Conservation (phyloP, 2,797 vertebrate genomes). For the Leptatherina wallacei region DNA sequence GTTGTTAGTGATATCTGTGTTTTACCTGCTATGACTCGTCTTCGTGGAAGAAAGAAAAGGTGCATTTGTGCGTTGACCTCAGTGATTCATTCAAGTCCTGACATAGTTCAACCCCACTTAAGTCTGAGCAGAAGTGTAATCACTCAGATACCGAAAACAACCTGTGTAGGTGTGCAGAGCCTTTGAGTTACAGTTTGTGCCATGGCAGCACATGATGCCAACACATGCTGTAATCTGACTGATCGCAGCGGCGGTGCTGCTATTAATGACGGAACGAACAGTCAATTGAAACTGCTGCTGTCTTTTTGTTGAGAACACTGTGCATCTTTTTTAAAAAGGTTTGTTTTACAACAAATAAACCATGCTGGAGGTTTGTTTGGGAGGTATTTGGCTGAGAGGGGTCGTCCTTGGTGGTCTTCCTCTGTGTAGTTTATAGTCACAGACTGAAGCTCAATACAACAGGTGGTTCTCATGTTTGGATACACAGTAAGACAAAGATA, state of each 20-base stretch:
- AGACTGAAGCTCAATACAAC: constrained; percentile 28
- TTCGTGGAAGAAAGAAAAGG: background rate
- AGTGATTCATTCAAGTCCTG: constrained; percentile 5
- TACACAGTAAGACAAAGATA: constrained; percentile 4
- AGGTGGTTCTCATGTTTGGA: constrained; percentile 34
- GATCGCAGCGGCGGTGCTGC: constrained; percentile 50
- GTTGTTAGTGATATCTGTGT: background rate
- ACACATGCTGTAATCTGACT: constrained; percentile 32
- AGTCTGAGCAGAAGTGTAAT: constrained; percentile 1
- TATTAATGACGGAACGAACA: constrained; percentile 56
- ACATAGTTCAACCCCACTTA: constrained; percentile 6
- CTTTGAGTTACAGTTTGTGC: constrained; percentile 3
- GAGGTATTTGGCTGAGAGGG: constrained; percentile 43
- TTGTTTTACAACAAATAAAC: constrained; percentile 36
- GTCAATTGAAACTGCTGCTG: background rate
- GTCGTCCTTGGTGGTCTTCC: constrained; percentile 45
- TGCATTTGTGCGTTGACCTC: constrained; percentile 6
- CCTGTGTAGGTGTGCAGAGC: background rate
- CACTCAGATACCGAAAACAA: constrained; percentile 9
- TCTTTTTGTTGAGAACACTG: background rate
- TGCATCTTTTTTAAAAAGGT: constrained; percentile 15
- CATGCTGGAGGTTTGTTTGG: constrained; percentile 37
- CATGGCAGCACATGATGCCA: constrained; percentile 11
- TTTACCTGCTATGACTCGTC: background rate
- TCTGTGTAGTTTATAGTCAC: constrained; percentile 61